phyloP scores from a whole-genome alignment of 2,113 vertebrate species.

The Corythaeola cristata region DNA sequence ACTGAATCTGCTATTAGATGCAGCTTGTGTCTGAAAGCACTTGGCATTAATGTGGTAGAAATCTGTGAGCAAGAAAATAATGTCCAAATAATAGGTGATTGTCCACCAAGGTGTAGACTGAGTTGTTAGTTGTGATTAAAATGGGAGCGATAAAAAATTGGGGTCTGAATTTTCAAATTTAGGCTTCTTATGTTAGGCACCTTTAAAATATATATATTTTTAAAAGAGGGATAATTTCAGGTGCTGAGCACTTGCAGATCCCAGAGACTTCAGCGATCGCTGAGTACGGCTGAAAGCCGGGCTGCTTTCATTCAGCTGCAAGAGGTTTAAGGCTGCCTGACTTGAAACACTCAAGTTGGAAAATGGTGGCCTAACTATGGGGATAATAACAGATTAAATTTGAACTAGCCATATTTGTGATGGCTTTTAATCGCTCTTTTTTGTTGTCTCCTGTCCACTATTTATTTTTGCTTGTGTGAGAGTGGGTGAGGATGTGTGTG shows the following conservation, averaged over 20 bases:
- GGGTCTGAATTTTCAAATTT: conserved; percentile 32
- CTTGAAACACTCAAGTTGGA: background rate
- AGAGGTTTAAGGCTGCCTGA: background rate
- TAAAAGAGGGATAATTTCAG: background rate
- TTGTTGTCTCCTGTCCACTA: conserved; percentile 18
- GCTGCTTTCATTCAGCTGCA: background rate
- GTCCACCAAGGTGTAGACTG: background rate
- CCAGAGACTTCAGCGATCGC: background rate
- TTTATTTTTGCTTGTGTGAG: conserved; percentile 23
- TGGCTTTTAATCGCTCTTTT: background rate
- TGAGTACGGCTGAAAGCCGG: background rate
- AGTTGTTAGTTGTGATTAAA: background rate
- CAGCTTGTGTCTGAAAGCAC: background rate
- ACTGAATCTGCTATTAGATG: background rate
- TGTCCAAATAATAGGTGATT: background rate
- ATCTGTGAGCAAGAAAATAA: background rate
- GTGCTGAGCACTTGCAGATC: conserved; percentile 24
- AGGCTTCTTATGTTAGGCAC: conserved; percentile 11
- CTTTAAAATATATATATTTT: conserved; percentile 38
- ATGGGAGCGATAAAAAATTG: background rate
- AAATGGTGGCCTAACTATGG: background rate
- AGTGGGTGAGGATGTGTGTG: background rate
- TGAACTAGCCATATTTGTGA: conserved; percentile 15
- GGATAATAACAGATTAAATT: conserved; percentile 24
- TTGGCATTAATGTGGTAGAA: background rate